Conservation (phyloP, 2,797 vertebrate genomes). For the Sebastes taczanowskii region DNA sequence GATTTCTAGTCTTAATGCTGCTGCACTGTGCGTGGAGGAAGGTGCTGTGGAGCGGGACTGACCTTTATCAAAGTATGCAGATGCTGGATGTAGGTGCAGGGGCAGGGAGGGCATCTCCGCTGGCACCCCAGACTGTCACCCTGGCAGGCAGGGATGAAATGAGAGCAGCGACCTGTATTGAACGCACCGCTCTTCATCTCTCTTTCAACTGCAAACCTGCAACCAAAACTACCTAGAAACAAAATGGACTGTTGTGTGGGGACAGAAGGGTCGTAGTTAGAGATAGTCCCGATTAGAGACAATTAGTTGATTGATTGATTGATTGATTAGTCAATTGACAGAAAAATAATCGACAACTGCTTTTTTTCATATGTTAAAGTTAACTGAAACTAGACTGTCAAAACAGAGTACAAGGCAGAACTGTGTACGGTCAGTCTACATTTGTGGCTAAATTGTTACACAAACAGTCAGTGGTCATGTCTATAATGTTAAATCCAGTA, state of each 20-base stretch:
- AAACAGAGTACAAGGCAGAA: too few relatives aligned
- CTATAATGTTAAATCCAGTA: too few relatives aligned
- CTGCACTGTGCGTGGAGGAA: slow-evolving; percentile 46
- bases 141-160: slow-evolving; percentile 27
- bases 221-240: not conserved
- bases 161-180: slow-evolving; percentile 40
- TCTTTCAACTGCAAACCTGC: slow-evolving; percentile 1
- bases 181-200: slow-evolving; percentile 8
- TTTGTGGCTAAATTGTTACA: too few relatives aligned
- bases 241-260: not conserved
- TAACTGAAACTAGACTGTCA: too few relatives aligned
- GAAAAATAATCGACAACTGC: too few relatives aligned
- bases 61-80: slow-evolving; percentile 74
- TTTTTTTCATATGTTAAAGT: too few relatives aligned
- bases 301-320: not conserved
- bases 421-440: too few relatives aligned
- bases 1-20: slow-evolving; percentile 59
- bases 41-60: slow-evolving; percentile 50
- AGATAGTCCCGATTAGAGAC: not conserved
- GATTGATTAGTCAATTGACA: not conserved
- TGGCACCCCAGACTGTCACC: slow-evolving; percentile 23
- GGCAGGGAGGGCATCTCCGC: slow-evolving; percentile 37
- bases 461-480: too few relatives aligned
- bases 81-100: slow-evolving; percentile 47
- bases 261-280: not conserved